Evolutionary conservation across 2,888 invertebrate species (phyloP).

Genomic region (Augiades crinisus): DNA sequence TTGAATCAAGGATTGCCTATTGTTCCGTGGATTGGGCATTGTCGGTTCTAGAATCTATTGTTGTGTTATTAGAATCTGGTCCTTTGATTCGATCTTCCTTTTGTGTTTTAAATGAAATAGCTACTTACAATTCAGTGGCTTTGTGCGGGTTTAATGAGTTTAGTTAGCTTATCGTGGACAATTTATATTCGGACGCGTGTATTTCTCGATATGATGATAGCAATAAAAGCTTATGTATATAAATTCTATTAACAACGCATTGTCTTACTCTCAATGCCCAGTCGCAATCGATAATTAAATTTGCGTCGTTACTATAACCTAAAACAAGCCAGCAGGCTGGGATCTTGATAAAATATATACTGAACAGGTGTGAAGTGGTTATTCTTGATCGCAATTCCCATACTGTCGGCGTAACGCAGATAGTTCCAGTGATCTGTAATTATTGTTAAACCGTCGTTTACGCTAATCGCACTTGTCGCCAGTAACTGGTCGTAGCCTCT

Average conservation of each 20-base stretch:
- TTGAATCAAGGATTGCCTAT: conserved; percentile 61
- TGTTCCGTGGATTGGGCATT: conserved; percentile 61
- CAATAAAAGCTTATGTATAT: conserved; percentile 21
- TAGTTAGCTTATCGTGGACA: conserved; percentile 25
- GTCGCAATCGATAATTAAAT: neutral
- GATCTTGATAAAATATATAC: conserved; percentile 28
- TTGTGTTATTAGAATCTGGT: conserved; percentile 40
- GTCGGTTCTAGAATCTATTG: conserved; percentile 53
- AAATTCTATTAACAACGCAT: conserved; percentile 13
- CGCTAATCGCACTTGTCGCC: conserved; percentile 62
- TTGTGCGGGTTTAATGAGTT: conserved; percentile 27
- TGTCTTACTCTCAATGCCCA: conserved; percentile 9
- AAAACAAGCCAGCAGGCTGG: neutral
- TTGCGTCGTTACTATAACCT: neutral
- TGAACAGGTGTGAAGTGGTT: conserved; percentile 40
- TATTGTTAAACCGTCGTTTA: conserved; percentile 73
- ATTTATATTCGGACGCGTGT: conserved; percentile 27
- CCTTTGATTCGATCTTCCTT: conserved; percentile 57
- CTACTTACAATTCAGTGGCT: conserved; percentile 27
- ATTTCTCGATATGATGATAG: conserved; percentile 27
- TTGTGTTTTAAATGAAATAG: conserved; percentile 41
- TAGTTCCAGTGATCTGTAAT: conserved; percentile 66
- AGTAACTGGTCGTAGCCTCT: conserved; percentile 43
- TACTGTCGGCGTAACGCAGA: conserved; percentile 47
- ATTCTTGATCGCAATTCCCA: conserved; percentile 44